Conservation (phyloP, 2,113 vertebrate species). For the Cephalopholis sonnerati region DNA sequence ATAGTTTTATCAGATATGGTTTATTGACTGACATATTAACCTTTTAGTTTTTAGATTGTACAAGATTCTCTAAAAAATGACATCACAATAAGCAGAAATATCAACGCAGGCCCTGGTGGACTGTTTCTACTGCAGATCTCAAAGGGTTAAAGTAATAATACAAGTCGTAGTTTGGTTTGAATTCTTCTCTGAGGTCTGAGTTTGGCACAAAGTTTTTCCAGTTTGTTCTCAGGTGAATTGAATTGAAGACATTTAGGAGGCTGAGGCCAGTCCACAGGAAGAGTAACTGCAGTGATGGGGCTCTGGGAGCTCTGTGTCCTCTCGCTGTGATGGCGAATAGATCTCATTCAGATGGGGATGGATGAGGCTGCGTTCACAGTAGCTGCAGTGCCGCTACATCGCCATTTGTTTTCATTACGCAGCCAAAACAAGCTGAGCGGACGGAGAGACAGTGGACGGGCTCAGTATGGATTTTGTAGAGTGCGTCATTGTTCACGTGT, state of each 20-base stretch:
- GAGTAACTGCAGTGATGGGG: slow-evolving; percentile 8
- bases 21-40: no score
- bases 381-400: slow-evolving; percentile 25
- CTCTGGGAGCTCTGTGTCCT: slow-evolving; percentile 28
- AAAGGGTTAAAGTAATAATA: no score
- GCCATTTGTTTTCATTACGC: slow-evolving; percentile 78
- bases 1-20: no score
- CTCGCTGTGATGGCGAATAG: slow-evolving; percentile 34
- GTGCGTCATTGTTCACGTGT: background rate
- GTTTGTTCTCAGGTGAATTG: background rate
- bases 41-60: no score
- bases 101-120: no score
- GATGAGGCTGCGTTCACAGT: slow-evolving; percentile 55
- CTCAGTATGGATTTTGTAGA: slow-evolving; percentile 24
- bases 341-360: slow-evolving; percentile 65
- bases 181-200: no score
- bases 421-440: slow-evolving; percentile 36
- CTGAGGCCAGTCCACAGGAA: background rate
- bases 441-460: slow-evolving; percentile 6
- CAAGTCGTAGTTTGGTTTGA: background rate
- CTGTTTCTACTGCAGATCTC: no score
- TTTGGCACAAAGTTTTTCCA: no score
- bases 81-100: no score
- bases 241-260: background rate
- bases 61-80: no score